phyloP scores from a whole-genome alignment of 2,888 invertebrate species.

The Diarsia brunnea region DNA sequence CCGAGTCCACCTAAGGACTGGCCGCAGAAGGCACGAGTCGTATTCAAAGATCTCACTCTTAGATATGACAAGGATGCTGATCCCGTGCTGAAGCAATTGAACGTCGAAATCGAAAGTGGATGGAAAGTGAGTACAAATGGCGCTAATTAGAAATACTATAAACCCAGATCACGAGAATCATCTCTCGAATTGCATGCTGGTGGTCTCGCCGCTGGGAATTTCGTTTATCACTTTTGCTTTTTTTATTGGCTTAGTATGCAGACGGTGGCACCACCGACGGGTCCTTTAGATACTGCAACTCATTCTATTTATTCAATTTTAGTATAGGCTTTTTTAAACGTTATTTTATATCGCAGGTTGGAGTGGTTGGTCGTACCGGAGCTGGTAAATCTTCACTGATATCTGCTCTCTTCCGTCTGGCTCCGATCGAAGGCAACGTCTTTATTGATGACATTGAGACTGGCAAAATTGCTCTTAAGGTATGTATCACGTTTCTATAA shows the following conservation, averaged over 20 bases:
- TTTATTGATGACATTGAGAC: slow-evolving; percentile 94
- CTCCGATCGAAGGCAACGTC: slow-evolving; percentile 94
- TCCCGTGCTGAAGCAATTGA: slow-evolving; percentile 88
- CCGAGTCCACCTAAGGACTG: slow-evolving; percentile 90
- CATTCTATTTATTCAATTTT: neutral
- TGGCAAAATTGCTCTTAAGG: slow-evolving; percentile 92
- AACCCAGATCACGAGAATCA: neutral
- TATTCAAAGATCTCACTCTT: slow-evolving; percentile 91
- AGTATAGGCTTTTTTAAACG: neutral
- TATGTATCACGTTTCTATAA: slow-evolving; percentile 57
- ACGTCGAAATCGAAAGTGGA: slow-evolving; percentile 69
- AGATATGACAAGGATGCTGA: slow-evolving; percentile 91
- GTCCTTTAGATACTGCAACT: neutral
- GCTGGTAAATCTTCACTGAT: slow-evolving; percentile 96
- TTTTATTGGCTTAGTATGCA: neutral
- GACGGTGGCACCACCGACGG: neutral
- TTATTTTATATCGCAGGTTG: slow-evolving; percentile 89
- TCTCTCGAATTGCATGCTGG: neutral
- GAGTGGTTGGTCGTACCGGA: slow-evolving; percentile 96
- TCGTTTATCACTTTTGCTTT: neutral
- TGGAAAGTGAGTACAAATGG: slow-evolving; percentile 69
- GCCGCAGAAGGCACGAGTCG: slow-evolving; percentile 91
- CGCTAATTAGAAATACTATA: neutral
- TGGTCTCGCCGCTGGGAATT: neutral
- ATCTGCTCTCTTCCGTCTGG: slow-evolving; percentile 95